Evolutionary conservation across 2,797 vertebrate species (phyloP).

Genomic region (Mormyrops attenuatus): DNA sequence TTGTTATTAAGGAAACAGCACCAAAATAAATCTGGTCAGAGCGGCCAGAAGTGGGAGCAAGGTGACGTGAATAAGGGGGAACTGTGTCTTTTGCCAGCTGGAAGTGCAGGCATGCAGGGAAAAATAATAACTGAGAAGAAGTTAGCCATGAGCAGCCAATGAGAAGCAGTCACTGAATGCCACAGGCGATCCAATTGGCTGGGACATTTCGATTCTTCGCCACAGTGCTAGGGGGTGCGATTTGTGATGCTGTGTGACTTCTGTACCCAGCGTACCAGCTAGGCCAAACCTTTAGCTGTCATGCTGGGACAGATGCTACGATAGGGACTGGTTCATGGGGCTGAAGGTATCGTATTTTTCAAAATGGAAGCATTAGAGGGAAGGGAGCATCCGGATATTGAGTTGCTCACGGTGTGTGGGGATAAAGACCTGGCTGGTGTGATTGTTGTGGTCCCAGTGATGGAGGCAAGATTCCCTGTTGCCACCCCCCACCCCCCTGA

Average conservation of each 20-base stretch:
- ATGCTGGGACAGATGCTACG: neutral
- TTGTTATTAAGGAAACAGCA: neutral
- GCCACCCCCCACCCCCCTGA: neutral
- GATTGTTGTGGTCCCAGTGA: neutral
- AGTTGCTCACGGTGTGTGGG: neutral
- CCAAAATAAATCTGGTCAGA: neutral
- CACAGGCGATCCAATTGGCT: neutral
- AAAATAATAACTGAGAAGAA: slow-evolving; percentile 1
- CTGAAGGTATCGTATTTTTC: neutral
- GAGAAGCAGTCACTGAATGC: neutral
- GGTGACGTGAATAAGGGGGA: neutral
- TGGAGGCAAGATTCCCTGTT: neutral
- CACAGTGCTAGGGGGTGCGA: neutral
- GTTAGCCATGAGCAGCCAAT: neutral
- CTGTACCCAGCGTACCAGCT: neutral
- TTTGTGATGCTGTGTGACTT: neutral
- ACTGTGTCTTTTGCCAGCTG: neutral
- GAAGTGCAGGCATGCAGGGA: neutral
- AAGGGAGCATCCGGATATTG: neutral
- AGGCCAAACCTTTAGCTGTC: neutral
- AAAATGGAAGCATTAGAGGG: neutral
- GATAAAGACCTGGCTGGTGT: neutral
- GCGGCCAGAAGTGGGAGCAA: neutral
- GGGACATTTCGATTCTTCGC: neutral
- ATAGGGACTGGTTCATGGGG: neutral